Percentiles rank a stretch among this genome's conserved stretches.
Conservation (phyloP, 2,797 vertebrate species). For the Gallinago nigripennis region DNA sequence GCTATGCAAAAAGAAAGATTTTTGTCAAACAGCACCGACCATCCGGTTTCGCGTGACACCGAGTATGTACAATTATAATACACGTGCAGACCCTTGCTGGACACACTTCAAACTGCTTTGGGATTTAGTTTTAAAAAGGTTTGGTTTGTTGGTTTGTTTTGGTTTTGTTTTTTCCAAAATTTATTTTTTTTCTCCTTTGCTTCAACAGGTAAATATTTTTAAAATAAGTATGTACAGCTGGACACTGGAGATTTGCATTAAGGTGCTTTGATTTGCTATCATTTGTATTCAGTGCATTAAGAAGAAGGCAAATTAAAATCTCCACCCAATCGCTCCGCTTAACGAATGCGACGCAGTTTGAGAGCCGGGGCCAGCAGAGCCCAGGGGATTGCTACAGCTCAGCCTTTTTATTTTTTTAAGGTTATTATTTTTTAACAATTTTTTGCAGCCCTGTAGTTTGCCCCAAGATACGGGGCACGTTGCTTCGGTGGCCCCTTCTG, state of each 20-base stretch:
- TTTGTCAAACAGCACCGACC: neutral
- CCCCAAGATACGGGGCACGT: neutral
- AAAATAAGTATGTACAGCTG: slow-evolving; percentile 64
- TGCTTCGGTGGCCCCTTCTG: accelerated
- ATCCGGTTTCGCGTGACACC: neutral
- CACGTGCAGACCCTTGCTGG: neutral
- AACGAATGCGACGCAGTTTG: neutral
- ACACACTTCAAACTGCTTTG: neutral
- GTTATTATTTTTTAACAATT: neutral
- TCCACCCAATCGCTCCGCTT: neutral
- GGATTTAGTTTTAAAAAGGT: neutral
- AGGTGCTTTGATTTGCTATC: slow-evolving; percentile 60
- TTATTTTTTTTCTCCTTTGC: neutral
- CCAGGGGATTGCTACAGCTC: neutral
- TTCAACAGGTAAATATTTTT: neutral
- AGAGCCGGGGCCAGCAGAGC: neutral
- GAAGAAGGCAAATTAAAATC: slow-evolving; percentile 25
- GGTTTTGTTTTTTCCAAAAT: neutral
- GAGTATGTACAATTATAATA: slow-evolving; percentile 44
- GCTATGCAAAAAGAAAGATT: slow-evolving; percentile 44
- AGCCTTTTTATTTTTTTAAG: neutral
- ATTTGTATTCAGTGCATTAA: slow-evolving; percentile 66
- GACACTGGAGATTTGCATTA: slow-evolving; percentile 27
- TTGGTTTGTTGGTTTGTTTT: too few relatives aligned
- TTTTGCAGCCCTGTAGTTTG: neutral